Conservation (phyloP, 2,797 vertebrate species). For the Arctocebus calabarensis region DNA sequence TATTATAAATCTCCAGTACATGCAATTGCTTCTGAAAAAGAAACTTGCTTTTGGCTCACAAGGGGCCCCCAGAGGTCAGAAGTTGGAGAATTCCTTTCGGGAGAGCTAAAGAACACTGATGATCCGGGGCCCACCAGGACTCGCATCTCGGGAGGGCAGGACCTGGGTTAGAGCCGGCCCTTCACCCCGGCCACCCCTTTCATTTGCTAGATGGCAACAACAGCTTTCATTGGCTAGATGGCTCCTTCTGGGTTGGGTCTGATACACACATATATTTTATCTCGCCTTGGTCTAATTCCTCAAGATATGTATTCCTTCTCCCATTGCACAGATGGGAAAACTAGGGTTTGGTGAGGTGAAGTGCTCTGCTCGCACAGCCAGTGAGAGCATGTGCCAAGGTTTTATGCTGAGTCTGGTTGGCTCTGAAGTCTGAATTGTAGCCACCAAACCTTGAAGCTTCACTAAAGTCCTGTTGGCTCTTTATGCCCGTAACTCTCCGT, state of each 20-base stretch:
- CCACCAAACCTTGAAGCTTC: neutral
- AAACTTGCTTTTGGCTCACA: slow-evolving; percentile 78
- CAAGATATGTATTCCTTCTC: neutral
- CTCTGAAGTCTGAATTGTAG: neutral
- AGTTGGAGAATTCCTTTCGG: slow-evolving; percentile 65
- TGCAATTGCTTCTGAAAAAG: slow-evolving; percentile 76
- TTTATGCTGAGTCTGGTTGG: neutral
- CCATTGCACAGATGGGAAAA: neutral
- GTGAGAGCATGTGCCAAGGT: neutral
- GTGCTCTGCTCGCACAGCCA: neutral
- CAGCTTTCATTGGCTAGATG: neutral
- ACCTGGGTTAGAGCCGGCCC: neutral
- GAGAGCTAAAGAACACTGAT: slow-evolving; percentile 55
- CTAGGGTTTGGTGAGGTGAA: neutral
- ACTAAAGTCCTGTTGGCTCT: neutral
- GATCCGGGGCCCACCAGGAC: neutral
- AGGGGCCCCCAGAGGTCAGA: slow-evolving; percentile 74
- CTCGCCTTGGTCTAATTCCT: neutral
- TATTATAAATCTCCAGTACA: slow-evolving; percentile 61
- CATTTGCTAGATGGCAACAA: neutral
- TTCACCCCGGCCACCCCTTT: neutral
- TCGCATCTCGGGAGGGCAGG: neutral
- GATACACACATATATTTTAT: neutral
- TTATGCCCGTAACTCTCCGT: neutral
- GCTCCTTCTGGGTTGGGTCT: neutral